Percentiles rank a stretch among this genome's conserved stretches.
Conservation (phyloP, 1,140 invertebrate species). For the Probaryconus sp. region DNA sequence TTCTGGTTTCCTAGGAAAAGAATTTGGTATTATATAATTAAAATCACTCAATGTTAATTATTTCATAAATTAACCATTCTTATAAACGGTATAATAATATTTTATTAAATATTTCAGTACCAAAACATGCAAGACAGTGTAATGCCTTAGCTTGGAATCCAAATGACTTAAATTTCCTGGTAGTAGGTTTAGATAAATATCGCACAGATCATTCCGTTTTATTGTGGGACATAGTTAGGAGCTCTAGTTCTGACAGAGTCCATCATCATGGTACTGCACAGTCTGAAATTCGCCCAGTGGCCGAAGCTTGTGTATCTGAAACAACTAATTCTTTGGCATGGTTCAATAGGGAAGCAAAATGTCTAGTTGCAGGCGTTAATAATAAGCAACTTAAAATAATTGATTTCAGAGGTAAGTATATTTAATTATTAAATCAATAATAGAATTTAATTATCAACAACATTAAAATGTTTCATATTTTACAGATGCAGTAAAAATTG, state of each 20-base stretch:
- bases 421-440: constrained; percentile 2
- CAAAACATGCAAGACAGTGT: constrained; percentile 89
- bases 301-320: constrained; percentile 88
- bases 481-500: constrained; percentile 84
- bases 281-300: constrained; percentile 78
- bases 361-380: constrained; percentile 91
- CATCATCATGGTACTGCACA: constrained; percentile 69
- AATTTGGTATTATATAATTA: constrained; percentile 82
- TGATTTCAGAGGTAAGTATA: constrained; percentile 89
- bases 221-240: constrained; percentile 87
- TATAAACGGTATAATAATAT: background rate
- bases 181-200: constrained; percentile 91
- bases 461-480: background rate
- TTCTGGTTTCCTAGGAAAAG: constrained; percentile 84
- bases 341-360: constrained; percentile 86
- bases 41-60: constrained; percentile 10
- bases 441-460: background rate
- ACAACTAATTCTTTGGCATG: constrained; percentile 90
- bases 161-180: constrained; percentile 89
- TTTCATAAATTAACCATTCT: background rate
- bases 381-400: constrained; percentile 93
- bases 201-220: constrained; percentile 88
- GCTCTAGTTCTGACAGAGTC: constrained; percentile 70
- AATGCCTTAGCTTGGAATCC: constrained; percentile 94
- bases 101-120: constrained; percentile 79